phyloP scores from a whole-genome alignment of 2,797 vertebrate species.

The Pseudochromis fuscus region DNA sequence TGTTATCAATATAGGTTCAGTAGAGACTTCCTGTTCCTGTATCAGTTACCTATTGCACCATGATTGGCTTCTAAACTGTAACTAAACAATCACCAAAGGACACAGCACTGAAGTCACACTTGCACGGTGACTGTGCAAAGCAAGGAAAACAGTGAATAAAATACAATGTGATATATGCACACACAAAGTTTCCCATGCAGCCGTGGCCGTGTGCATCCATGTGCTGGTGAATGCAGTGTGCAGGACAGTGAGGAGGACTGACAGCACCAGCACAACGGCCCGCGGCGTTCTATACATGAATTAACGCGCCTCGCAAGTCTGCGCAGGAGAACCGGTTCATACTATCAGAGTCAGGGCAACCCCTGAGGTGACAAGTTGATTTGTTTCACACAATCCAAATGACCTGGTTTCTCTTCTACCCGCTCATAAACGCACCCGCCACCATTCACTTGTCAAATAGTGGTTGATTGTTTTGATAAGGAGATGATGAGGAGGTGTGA shows the following conservation, averaged over 20 bases:
- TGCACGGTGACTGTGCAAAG: too few relatives aligned
- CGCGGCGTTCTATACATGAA: conserved; percentile 60
- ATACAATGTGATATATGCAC: conserved; percentile 16
- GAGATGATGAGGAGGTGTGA: conserved; percentile 1
- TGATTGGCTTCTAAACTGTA: not conserved
- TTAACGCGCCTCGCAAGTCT: conserved; percentile 64
- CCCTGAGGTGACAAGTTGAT: conserved; percentile 72
- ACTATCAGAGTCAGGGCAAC: conserved; percentile 47
- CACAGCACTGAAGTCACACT: too few relatives aligned
- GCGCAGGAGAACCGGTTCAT: conserved; percentile 64
- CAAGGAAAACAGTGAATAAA: not conserved
- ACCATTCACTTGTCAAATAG: not conserved
- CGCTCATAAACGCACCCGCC: conserved; percentile 8
- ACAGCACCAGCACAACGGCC: conserved; percentile 73
- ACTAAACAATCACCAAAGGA: not conserved
- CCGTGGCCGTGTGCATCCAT: conserved; percentile 6
- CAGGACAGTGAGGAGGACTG: conserved; percentile 62
- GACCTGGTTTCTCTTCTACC: conserved; percentile 44
- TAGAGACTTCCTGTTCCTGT: not conserved
- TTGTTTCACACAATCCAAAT: conserved; percentile 71
- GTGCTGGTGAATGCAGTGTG: conserved; percentile 20
- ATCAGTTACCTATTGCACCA: not conserved
- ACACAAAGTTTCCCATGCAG: conserved; percentile 3
- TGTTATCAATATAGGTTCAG: not conserved
- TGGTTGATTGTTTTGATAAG: not conserved